Base-by-base conservation (phyloP, 2,113 vertebrate species). In the Egretta garzetta region DNA sequence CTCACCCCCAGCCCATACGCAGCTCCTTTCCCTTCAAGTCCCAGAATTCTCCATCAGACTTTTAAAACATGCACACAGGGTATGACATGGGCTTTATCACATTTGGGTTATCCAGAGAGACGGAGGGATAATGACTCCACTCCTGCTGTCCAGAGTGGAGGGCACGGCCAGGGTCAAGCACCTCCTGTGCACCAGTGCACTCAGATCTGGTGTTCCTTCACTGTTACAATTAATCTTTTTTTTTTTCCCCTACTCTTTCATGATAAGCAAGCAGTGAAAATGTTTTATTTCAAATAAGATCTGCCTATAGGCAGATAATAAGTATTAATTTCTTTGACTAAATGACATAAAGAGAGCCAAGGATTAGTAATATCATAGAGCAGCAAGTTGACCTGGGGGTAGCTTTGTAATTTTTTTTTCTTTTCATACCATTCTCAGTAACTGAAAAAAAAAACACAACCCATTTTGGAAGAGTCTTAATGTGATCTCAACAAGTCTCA, bases 41-140 rank as follows among this genome's bases (percentile, higher is more conserved):
- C 9, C 22, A 55, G 22, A 50, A 45, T 74, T 85, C 41, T 92
- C 41, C 71, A 6, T 32, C 12, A 39, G 32, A 24, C 28, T 80
- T 59, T 56, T 45, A 33, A 55, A 59, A 37, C 5, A 18, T 12
- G 15, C 6, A 15, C 39, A 23, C 11, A 47, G n/a, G 24, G 27
- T 35, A 35, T 52, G 27, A 49, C 23, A 17, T 19, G 19, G 73
- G 26, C 30, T 62, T 77, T 70, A 32, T 32, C 26, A 13, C 12
- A 2, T 3, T 1, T 47, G 59, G 14, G 8, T 66, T 62, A 5
- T 35, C 10, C 1, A 3, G 43, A 27, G n/a, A 73, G 1, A 14
- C 0, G 0, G 56, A 32, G 26, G 21, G 30, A 70, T 50, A 33
- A 8, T 27, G 66, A 24, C 21, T 93, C 16, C 8, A 23, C 3